phyloP scores from a whole-genome alignment of 2,888 invertebrate species.

The Acholoe squamosa region DNA sequence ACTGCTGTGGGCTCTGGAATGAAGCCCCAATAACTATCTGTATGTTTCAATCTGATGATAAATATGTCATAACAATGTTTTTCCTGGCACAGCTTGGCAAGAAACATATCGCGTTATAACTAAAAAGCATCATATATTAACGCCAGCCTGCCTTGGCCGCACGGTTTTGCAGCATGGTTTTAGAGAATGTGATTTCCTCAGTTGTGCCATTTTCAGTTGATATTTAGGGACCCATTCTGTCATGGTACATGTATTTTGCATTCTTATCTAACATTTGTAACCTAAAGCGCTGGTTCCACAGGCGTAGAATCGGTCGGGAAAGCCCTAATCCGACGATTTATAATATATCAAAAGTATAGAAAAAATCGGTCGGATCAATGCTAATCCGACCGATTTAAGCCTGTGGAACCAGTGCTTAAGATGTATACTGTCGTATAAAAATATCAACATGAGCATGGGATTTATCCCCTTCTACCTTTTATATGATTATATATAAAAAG shows the following conservation, averaged over 20 bases:
- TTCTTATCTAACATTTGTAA: background rate
- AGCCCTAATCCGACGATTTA: too few species aligned
- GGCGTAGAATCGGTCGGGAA: too few species aligned
- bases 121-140: background rate
- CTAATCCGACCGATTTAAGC: too few species aligned
- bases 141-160: background rate
- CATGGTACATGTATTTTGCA: background rate
- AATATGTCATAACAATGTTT: background rate
- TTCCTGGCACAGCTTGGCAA: background rate
- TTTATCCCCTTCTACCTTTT: too few species aligned
- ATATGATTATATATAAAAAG: too few species aligned
- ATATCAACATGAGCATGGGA: too few species aligned
- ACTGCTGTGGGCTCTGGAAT: constrained; percentile 2
- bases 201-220: background rate
- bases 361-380: too few species aligned
- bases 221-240: background rate
- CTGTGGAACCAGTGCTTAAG: too few species aligned
- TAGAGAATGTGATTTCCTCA: constrained; percentile 22
- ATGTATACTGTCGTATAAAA: too few species aligned
- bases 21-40: background rate
- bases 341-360: too few species aligned
- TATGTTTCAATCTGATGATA: background rate
- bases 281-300: background rate
- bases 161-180: background rate
- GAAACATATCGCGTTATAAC: background rate